Evolutionary conservation across 2,888 invertebrate species (phyloP), one percentile per base, ranked within the genome.

Genomic region (Brachypterus glaber): DNA sequence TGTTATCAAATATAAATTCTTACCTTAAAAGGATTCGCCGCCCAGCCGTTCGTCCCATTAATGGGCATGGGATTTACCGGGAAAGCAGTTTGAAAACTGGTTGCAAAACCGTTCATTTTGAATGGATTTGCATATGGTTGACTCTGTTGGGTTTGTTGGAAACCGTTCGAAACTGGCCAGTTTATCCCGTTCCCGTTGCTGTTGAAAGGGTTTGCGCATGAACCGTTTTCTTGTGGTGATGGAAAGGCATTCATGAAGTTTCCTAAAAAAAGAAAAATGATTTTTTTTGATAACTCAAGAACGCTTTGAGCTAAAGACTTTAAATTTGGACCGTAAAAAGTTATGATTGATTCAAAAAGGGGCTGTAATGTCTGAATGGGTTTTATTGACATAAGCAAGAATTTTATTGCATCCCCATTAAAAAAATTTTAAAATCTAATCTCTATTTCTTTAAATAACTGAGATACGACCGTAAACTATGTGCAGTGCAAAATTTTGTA

Each of bases 21-120:
- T 54, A 63, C 63, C 56, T 59, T 62, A 49, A 66, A 65, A 4
- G 64, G 64, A 51, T 64, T 64, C 11, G 58, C 57, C 37, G 56
- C 50, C 63, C 62, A 63, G 29, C 52, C 45, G 44, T 43, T 45
- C 17, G 31, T 48, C 33, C 54, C 53, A 32, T 53, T 57, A 7
- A 52, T 46, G 26, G 49, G 44, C 39, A 45, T 33, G 2, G 41
- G 41, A 37, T 45, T 54, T 30, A 52, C 47, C 12, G 57, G 54
- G 46, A 54, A 55, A 15, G 47, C 41, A 15, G 46, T 31, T 31
- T 58, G 58, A 45, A 58, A 54, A 36, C 47, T 49, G 39, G 57
- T 54, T 17, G 54, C 45, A 35, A 56, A 57, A 26, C 59, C 60
- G 39, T 54, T 55, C 33, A 46, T 49, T 40, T 51, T 43, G 41